A percentile compares a stretch with the other conserved stretches of the same genome.
Evolutionary conservation across 2,888 invertebrate species (phyloP).

Genomic region (Steinernema hermaphroditum): DNA sequence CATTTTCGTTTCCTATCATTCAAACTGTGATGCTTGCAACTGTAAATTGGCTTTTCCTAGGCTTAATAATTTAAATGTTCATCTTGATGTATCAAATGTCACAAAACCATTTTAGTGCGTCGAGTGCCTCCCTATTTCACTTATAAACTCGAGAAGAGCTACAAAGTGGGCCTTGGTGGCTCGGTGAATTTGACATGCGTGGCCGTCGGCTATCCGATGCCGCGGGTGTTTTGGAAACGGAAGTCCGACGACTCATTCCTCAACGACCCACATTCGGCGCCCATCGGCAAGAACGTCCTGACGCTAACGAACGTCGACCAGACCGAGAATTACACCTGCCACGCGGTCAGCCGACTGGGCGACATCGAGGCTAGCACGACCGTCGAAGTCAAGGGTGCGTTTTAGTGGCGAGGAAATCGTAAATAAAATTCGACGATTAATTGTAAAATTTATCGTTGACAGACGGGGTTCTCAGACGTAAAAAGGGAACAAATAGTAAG

Average conservation of each 20-base stretch:
- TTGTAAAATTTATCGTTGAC: conserved; percentile 8
- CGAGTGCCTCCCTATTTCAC: conserved; percentile 94
- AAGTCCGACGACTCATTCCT: conserved; percentile 43
- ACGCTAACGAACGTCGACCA: conserved; percentile 83
- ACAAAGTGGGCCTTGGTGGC: conserved; percentile 87
- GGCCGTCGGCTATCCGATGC: conserved; percentile 97
- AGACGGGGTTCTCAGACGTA: background rate
- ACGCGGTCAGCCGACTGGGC: conserved; percentile 89
- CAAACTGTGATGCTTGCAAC: too few relatives aligned
- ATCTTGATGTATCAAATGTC: too few relatives aligned
- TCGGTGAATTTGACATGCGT: conserved; percentile 91
- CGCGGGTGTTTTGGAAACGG: conserved; percentile 78
- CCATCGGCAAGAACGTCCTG: conserved; percentile 79
- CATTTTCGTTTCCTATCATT: background rate
- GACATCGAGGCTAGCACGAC: conserved; percentile 84
- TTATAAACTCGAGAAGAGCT: conserved; percentile 81
- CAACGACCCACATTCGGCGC: conserved; percentile 63
- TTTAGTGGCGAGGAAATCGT: conserved; percentile 42
- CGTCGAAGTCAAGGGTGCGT: conserved; percentile 89
- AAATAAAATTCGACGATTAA: background rate
- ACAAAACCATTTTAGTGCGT: conserved; percentile 75
- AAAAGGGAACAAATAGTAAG: conserved; percentile 32
- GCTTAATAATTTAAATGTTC: too few relatives aligned
- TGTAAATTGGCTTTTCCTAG: too few relatives aligned
- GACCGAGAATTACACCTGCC: conserved; percentile 94